phyloP scores from a whole-genome alignment of 2,888 invertebrate genomes.

The Acleris literana region DNA sequence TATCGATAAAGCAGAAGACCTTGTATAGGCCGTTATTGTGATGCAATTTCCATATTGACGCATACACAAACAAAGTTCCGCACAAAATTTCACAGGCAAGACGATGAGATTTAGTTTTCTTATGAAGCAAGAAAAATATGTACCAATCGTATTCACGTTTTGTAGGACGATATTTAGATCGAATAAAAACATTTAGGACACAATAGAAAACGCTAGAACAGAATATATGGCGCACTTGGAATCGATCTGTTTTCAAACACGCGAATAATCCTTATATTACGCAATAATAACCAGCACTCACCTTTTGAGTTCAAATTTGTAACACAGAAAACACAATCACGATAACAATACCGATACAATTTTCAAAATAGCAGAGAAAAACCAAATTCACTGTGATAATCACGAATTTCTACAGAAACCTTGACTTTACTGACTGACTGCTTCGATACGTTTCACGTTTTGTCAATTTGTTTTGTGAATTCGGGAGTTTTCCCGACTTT shows the following conservation, averaged over 20 bases:
- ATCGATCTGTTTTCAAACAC: conserved; percentile 59
- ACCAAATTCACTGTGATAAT: conserved; percentile 11
- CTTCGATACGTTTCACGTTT: neutral
- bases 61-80: neutral
- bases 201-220: conserved; percentile 37
- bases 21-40: conserved; percentile 12
- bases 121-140: neutral
- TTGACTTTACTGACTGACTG: neutral
- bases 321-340: conserved; percentile 9
- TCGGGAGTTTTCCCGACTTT: too few species aligned
- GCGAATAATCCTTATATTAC: conserved; percentile 25
- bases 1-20: neutral
- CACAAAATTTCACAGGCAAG: neutral
- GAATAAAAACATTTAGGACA: conserved; percentile 39
- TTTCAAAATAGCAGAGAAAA: conserved; percentile 11
- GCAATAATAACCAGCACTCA: conserved; percentile 20
- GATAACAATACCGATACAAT: conserved; percentile 1
- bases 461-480: neutral
- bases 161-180: neutral
- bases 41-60: conserved; percentile 23
- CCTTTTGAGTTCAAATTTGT: conserved; percentile 6
- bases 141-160: neutral
- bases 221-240: conserved; percentile 56
- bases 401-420: conserved; percentile 6
- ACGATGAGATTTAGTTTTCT: neutral